Base-by-base conservation (phyloP, 2,797 vertebrate genomes). In the Carapus acus region DNA sequence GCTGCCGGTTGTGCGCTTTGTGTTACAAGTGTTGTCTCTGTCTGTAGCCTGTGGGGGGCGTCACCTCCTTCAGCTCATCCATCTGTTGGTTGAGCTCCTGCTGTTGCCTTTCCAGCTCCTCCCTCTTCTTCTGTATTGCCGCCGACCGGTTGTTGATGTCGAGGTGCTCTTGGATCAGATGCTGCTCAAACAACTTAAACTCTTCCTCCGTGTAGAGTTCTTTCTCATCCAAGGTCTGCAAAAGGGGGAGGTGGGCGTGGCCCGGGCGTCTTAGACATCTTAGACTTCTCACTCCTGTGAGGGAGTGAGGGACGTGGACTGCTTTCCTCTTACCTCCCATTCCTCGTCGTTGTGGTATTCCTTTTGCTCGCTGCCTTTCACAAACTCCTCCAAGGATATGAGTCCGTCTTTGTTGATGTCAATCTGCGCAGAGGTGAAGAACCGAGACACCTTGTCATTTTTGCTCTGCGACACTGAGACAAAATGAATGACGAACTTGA, bases 361-460 rank as follows among this genome's bases (percentile, higher is more conserved):
- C 34, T 85, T 88, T 54, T 89, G 94, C 69, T 91, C 85, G 33
- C 91, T 92, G 37, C 92, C 88, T 38, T 71, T 81, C 12, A 95
- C 52, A 81, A 96, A 96, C 67, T 97, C 94, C 0, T 82, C 76
- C 51, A 91, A 42, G 16, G 92, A 94, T 71, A 96, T 88, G 9
- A 96, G 82, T 31, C 93, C 84, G 79, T 96, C 94, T 76, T 88
- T 91, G 71, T 96, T 86, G 54, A 76, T 61, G 72, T 96, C 93
- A 70, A 96, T 88, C 94, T 97, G 65, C 73, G 78, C 22, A 59
- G 36, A 37, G 52, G 64, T 2, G n/a, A 49, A 47, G 19, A 23
- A n/a, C n/a, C n/a, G n/a, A n/a, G n/a, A n/a, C n/a, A n/a, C n/a
- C n/a, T n/a, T n/a, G n/a, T n/a, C n/a, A n/a, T n/a, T n/a, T n/a